phyloP scores from a whole-genome alignment of 1,140 invertebrate genomes.

The Tetragnatha versicolor region DNA sequence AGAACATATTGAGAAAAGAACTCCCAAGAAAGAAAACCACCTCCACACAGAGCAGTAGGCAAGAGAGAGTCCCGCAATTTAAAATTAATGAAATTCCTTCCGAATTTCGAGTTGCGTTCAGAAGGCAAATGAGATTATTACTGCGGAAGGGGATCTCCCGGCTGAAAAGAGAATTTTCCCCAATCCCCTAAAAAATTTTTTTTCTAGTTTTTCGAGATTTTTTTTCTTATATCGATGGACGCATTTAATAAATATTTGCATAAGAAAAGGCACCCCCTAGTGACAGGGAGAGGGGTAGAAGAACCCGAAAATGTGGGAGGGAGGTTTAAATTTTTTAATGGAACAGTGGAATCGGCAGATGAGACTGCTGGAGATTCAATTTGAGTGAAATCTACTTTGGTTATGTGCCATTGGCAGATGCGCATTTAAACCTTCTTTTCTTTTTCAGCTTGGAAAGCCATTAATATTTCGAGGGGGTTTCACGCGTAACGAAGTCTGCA shows the following conservation, averaged over 20 bases:
- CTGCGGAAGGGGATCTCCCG: background rate
- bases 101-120: slow-evolving; percentile 5
- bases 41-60: background rate
- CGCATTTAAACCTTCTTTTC: no score
- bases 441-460: no score
- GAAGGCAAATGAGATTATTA: slow-evolving; percentile 36
- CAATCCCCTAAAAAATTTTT: background rate
- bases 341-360: no score
- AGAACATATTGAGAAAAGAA: no score
- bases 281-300: background rate
- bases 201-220: background rate
- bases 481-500: no score
- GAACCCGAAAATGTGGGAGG: background rate
- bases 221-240: background rate
- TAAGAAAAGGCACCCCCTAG: background rate
- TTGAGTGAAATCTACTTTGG: no score
- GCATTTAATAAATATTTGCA: slow-evolving; percentile 48
- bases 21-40: background rate
- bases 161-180: background rate
- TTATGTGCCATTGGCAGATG: no score
- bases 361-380: no score
- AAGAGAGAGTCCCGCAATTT: slow-evolving; percentile 26
- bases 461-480: no score
- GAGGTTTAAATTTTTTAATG: background rate
- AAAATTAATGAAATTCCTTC: slow-evolving; percentile 50